Evolutionary conservation across 2,113 vertebrate species (phyloP).

Genomic region (Struthio camelus): DNA sequence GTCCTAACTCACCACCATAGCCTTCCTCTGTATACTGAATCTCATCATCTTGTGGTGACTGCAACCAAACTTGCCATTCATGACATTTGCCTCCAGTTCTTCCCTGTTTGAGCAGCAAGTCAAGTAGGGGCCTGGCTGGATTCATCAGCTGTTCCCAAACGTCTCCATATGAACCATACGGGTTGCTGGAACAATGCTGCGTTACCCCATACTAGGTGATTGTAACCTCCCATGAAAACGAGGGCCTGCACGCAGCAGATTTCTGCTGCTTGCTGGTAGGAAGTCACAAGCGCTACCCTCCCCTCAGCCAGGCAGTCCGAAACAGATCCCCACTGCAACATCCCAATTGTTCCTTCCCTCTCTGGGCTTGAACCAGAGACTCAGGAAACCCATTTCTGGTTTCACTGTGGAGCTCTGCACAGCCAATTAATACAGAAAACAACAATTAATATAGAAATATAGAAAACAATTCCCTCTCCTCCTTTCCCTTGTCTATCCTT

Average conservation of each 20-base stretch:
- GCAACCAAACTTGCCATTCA: neutral
- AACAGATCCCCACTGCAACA: neutral
- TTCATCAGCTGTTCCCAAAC: neutral
- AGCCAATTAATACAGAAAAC: neutral
- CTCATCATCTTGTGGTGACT: neutral
- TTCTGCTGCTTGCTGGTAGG: neutral
- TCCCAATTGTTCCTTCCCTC: neutral
- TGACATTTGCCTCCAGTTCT: neutral
- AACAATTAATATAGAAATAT: no score
- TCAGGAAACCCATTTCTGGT: neutral
- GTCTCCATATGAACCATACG: neutral
- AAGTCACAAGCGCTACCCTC: rapidly evolving
- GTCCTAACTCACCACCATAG: neutral
- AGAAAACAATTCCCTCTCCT: neutral
- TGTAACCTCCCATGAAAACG: neutral
- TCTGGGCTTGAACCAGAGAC: neutral
- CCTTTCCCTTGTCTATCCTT: neutral
- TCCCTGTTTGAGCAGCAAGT: neutral
- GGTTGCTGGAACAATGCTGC: neutral
- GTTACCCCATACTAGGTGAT: neutral
- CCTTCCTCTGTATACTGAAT: neutral
- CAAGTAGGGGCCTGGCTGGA: neutral
- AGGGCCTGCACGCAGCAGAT: neutral
- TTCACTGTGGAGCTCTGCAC: neutral
- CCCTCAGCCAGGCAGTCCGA: neutral